A percentile compares a stretch with the other conserved stretches of the same genome.
phyloP scores from a whole-genome alignment of 2,113 vertebrate species.

The Cygnus buccinator region DNA sequence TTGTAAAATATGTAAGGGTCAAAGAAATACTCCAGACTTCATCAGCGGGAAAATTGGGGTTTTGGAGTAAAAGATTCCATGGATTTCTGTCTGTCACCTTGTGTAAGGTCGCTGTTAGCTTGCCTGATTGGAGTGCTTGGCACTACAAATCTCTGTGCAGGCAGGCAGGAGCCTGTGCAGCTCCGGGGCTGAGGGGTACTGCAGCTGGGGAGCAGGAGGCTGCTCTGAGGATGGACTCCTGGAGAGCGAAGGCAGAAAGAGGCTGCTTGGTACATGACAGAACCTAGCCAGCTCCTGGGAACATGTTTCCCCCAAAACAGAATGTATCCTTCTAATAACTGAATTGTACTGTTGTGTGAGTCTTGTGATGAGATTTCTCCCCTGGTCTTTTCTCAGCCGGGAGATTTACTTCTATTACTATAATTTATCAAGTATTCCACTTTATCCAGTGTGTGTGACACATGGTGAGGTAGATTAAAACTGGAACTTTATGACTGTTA shows the following conservation, averaged over 20 bases:
- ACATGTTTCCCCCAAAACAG: background rate
- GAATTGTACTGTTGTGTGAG: background rate
- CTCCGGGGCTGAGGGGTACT: background rate
- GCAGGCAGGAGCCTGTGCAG: background rate
- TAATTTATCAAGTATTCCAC: background rate
- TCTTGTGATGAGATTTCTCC: background rate
- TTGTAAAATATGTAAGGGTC: background rate
- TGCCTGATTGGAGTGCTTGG: background rate
- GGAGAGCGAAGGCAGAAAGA: background rate
- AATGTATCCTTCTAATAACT: background rate
- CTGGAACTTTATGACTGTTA: background rate
- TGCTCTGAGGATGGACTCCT: no score
- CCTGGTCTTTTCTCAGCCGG: background rate
- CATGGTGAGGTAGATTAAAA: background rate
- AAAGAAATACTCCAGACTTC: background rate
- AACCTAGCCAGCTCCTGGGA: background rate
- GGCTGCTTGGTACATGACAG: fast-evolving
- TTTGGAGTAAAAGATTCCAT: background rate
- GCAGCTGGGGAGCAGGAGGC: fast-evolving
- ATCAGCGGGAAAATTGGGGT: background rate
- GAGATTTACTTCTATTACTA: background rate
- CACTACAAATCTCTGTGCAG: background rate
- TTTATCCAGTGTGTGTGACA: background rate
- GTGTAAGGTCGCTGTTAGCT: background rate
- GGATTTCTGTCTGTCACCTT: background rate